Evolutionary conservation across 2,888 invertebrate species (phyloP).

Genomic region (Acronicta alni): DNA sequence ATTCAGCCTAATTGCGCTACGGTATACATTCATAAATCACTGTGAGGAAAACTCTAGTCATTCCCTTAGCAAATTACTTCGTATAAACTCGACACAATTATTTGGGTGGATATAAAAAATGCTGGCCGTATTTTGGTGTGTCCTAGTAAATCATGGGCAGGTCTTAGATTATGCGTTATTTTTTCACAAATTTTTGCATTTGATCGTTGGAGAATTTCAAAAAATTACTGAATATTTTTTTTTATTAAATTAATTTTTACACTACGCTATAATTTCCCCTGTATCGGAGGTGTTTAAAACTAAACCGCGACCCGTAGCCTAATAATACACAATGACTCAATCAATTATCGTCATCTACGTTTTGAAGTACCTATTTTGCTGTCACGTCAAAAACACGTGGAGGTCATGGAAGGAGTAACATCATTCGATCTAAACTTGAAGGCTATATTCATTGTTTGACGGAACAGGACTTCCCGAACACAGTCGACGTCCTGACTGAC

Average conservation of each 20-base stretch:
- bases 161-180: slow-evolving; percentile 30
- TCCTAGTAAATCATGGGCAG: slow-evolving; percentile 14
- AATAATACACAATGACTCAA: no score
- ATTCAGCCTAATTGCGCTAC: slow-evolving; percentile 54
- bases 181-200: slow-evolving; percentile 30
- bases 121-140: slow-evolving; percentile 16
- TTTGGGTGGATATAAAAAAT: slow-evolving; percentile 39
- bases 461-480: slow-evolving; percentile 36
- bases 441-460: slow-evolving; percentile 42
- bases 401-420: slow-evolving; percentile 1
- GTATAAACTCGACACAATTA: slow-evolving; percentile 50
- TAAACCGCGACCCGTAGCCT: no score
- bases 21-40: slow-evolving; percentile 57
- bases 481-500: slow-evolving; percentile 9
- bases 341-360: no score
- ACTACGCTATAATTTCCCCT: no score
- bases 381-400: slow-evolving; percentile 1
- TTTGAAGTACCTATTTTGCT: neutral
- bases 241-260: no score
- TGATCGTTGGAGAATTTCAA: neutral
- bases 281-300: no score
- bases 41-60: slow-evolving; percentile 57
- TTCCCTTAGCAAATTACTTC: slow-evolving; percentile 54
- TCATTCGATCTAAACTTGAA: slow-evolving; percentile 19
- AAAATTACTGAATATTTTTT: no score